Evolutionary conservation across 2,797 vertebrate species (phyloP), one percentile per base, ranked within the genome.

Genomic region (Hipposideros larvatus): DNA sequence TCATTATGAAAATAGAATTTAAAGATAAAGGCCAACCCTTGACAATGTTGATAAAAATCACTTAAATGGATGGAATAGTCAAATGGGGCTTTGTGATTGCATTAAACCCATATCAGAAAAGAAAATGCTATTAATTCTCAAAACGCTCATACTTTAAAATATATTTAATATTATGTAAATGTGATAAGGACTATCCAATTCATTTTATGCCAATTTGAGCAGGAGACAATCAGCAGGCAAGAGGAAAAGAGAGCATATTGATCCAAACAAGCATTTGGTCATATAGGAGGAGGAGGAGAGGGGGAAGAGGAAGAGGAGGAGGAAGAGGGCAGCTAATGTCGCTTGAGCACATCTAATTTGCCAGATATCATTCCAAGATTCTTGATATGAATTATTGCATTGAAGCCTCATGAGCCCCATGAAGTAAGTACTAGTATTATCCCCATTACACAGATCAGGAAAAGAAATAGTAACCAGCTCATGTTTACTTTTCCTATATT

Each of bases 1-100:
- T 97, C 75, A 24, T 78, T 94, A 95, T 82, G 90, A 96, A 98
- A 98, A 90, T 73, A 97, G 71, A 94, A 41, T 94, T 96, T 96
- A 95, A 94, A 91, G 65, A 90, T 89, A 95, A 94, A 98, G 65
- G 80, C 71, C 55, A 87, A 65, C 24, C 59, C 89, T 92, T 86
- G 87, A 88, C 86, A 88, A 86, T 28, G 37, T 53, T 94, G 87
- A 93, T 85, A 93, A 95, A 95, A 95, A 87, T 87, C 82, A 84
- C 75, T 70, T 94, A 93, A 59, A 22, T 57, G 51, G 61, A 85
- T 63, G 85, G 59, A 87, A 92, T 71, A 83, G 83, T 83, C 5
- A 31, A 31, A 14, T 11, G 80, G 91, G 46, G 46, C 34, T 97
- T 89, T 97, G 51, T 91, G 83, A 93, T 61, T 94, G 37, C 75